Evolutionary conservation across 2,113 vertebrate genomes (phyloP).

Genomic region (Pangasianodon gigas): DNA sequence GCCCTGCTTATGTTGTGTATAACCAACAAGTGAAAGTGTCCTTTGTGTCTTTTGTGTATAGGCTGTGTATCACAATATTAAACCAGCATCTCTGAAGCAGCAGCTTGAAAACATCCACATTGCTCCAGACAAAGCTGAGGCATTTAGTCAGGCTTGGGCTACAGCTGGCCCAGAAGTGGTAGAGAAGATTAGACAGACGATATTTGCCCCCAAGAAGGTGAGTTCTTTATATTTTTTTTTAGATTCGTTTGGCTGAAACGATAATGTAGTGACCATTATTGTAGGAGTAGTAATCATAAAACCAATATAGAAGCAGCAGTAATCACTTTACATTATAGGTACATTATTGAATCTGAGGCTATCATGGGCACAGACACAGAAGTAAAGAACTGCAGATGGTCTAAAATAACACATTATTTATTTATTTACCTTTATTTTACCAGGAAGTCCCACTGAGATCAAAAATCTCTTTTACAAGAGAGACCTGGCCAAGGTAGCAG

Average conservation of each 20-base stretch:
- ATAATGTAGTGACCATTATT: too few species aligned
- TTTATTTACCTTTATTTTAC: too few species aligned
- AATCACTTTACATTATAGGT: too few species aligned
- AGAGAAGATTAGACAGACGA: conserved; percentile 86
- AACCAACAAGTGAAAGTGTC: neutral
- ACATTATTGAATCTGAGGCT: too few species aligned
- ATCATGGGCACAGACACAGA: neutral
- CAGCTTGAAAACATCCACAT: conserved; percentile 85
- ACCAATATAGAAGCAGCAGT: too few species aligned
- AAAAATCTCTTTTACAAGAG: too few species aligned
- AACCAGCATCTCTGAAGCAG: conserved; percentile 82
- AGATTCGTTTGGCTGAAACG: neutral
- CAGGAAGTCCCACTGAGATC: too few species aligned
- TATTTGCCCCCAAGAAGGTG: conserved; percentile 91
- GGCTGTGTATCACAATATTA: conserved; percentile 91
- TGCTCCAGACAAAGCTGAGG: conserved; percentile 81
- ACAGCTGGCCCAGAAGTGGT: conserved; percentile 82
- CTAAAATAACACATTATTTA: neutral
- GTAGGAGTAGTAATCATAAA: too few species aligned
- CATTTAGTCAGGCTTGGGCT: conserved; percentile 83
- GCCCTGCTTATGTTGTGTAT: neutral
- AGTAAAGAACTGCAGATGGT: neutral
- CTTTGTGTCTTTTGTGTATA: conserved; percentile 53
- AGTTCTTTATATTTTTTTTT: neutral
- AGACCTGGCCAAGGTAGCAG: too few species aligned